Evolutionary conservation across 2,888 invertebrate species (phyloP).

Genomic region (Campoletis raptor): DNA sequence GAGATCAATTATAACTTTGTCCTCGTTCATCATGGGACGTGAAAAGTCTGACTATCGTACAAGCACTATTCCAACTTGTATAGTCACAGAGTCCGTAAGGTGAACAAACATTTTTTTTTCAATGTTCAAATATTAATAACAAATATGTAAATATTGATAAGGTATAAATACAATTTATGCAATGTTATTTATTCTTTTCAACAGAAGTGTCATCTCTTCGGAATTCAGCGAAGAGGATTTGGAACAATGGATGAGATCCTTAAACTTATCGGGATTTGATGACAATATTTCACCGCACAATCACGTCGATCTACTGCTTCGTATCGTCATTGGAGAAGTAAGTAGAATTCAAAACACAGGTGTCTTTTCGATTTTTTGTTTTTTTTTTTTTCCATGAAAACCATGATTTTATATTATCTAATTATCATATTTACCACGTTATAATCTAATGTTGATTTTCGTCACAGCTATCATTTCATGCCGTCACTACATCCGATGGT

Average conservation of each 20-base stretch:
- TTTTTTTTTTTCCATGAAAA: background rate
- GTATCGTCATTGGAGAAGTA: conserved; percentile 90
- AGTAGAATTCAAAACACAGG: background rate
- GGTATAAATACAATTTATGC: background rate
- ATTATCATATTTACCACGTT: too few species aligned
- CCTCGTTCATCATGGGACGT: conserved; percentile 75
- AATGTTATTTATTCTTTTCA: background rate
- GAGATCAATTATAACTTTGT: conserved; percentile 76
- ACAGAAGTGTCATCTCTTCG: conserved; percentile 86
- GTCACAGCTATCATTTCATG: conserved; percentile 78
- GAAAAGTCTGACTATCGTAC: conserved; percentile 72
- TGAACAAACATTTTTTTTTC: conserved; percentile 49
- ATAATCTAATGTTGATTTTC: background rate
- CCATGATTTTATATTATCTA: background rate
- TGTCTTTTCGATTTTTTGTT: background rate
- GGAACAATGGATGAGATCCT: conserved; percentile 91
- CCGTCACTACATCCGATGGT: conserved; percentile 84
- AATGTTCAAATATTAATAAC: background rate
- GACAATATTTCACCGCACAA: conserved; percentile 93
- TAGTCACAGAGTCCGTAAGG: conserved; percentile 77
- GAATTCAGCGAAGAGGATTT: conserved; percentile 90
- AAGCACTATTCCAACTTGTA: conserved; percentile 74
- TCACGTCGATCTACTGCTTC: conserved; percentile 89
- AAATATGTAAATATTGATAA: background rate
- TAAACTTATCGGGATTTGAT: conserved; percentile 93